These are phyloP conservation scores for Piaya cayana DNA, from an alignment of 2,113 vertebrate species.

Conservation along the genomic window DNA sequence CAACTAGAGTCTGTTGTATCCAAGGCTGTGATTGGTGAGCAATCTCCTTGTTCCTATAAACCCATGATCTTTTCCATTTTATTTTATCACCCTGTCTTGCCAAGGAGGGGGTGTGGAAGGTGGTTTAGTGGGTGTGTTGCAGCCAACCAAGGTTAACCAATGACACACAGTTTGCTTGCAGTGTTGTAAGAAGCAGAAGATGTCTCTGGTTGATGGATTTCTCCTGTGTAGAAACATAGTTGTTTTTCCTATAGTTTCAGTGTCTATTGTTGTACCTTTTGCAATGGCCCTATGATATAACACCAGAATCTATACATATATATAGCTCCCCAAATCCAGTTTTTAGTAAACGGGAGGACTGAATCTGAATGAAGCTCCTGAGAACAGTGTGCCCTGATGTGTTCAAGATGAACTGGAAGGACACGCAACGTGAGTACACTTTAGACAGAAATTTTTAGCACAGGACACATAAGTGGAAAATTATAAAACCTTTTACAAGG, in stretches of 20 bases:
- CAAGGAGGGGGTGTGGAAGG: not conserved
- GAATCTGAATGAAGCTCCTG: not conserved
- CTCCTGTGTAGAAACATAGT: not conserved
- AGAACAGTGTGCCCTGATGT: not conserved
- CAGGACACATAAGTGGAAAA: not conserved
- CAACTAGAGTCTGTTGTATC: not conserved
- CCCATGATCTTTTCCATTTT: not conserved
- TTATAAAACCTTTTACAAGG: not conserved
- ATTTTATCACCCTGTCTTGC: not conserved
- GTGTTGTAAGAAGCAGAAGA: not conserved
- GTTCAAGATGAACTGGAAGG: not conserved
- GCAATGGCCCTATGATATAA: not conserved
- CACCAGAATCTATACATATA: not conserved
- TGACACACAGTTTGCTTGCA: not conserved
- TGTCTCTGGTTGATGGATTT: not conserved
- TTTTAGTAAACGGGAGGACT: not conserved
- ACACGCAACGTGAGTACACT: not conserved
- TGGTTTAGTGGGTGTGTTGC: not conserved
- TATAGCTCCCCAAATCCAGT: not conserved
- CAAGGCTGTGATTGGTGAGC: fast-evolving
- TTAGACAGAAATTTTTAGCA: not conserved
- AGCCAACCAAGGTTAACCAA: not conserved
- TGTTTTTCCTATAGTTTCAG: not conserved
- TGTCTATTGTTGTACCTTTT: not conserved
- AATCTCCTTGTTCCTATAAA: not conserved